These are phyloP conservation scores for Junonia oenone DNA, from an alignment of 2,888 invertebrate species.

Conservation along the genomic window DNA sequence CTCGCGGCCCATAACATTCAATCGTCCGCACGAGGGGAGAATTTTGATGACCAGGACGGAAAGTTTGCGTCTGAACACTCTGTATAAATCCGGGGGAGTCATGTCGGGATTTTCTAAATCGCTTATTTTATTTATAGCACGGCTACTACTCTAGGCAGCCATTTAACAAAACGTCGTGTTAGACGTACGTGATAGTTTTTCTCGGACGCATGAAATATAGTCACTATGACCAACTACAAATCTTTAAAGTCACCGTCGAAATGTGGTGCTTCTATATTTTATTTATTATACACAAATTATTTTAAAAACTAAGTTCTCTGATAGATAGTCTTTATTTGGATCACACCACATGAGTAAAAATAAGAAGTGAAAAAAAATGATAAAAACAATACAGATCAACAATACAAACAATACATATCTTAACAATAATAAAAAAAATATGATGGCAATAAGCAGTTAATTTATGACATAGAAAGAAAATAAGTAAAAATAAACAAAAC, in stretches of 20 bases:
- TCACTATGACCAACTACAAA: not conserved
- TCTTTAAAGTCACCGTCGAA: not conserved
- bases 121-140: constrained; percentile 72
- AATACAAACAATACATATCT: too few species aligned
- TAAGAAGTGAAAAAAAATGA: too few species aligned
- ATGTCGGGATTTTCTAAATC: constrained; percentile 75
- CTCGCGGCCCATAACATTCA: constrained; percentile 75
- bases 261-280: not conserved
- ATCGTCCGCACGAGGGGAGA: constrained; percentile 72
- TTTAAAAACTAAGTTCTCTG: too few species aligned
- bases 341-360: too few species aligned
- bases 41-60: constrained; percentile 75
- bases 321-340: too few species aligned
- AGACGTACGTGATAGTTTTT: constrained; percentile 32
- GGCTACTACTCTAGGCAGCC: constrained; percentile 56
- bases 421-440: too few species aligned
- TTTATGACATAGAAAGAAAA: too few species aligned
- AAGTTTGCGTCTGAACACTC: constrained; percentile 68
- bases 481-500: too few species aligned
- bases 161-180: constrained; percentile 62
- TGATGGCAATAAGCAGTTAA: too few species aligned
- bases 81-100: constrained; percentile 72
- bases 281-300: too few species aligned
- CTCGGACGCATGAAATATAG: constrained; percentile 3
- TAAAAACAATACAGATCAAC: too few species aligned